A percentile compares a stretch with the other conserved stretches of the same genome.
These are phyloP conservation scores for Alligator sinensis DNA, from an alignment of 2,113 vertebrate species.

Conservation along the genomic window DNA sequence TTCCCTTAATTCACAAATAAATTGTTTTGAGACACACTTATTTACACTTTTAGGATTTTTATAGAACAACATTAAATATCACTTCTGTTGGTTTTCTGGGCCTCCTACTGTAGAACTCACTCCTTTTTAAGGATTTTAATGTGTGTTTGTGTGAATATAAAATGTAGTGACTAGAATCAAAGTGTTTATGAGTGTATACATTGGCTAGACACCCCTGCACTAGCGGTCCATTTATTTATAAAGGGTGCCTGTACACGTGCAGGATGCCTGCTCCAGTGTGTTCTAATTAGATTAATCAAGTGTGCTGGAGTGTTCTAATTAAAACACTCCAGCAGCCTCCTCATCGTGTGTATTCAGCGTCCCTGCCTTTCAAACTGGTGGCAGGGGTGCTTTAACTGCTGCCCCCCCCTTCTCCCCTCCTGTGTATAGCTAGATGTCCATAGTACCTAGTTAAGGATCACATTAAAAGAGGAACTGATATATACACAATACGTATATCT, in stretches of 20 bases:
- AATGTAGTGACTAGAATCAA: fast-evolving
- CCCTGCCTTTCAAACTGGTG: too few relatives aligned
- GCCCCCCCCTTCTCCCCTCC: too few relatives aligned
- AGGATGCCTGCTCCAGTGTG: too few relatives aligned
- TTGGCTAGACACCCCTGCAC: fast-evolving
- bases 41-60: background rate
- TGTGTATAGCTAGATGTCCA: too few relatives aligned
- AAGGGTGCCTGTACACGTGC: too few relatives aligned
- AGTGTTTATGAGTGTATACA: fast-evolving
- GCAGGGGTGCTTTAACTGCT: too few relatives aligned
- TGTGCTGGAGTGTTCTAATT: too few relatives aligned
- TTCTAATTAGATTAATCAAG: too few relatives aligned
- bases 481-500: fast-evolving
- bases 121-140: fast-evolving
- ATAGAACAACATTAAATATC: background rate
- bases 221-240: too few relatives aligned
- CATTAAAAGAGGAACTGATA: background rate
- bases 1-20: background rate
- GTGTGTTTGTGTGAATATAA: fast-evolving
- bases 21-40: background rate
- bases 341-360: too few relatives aligned
- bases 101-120: background rate
- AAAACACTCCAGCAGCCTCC: too few relatives aligned
- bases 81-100: background rate
- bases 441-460: background rate